Base-by-base conservation (phyloP, 2,797 vertebrate genomes). In the Coranthus polyacanthus region DNA sequence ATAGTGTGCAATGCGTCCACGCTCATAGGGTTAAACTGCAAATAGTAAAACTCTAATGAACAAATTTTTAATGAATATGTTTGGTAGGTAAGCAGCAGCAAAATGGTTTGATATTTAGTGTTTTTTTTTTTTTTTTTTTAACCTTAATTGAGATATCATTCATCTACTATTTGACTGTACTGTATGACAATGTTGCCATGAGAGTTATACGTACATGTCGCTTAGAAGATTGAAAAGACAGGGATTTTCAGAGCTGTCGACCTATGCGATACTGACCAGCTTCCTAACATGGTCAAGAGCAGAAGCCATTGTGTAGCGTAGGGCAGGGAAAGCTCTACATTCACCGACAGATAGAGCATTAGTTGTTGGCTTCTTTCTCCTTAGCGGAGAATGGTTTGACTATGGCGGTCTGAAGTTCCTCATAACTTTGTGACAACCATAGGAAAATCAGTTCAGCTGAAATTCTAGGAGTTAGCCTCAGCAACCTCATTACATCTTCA, bases 11-110 rank as follows among this genome's bases (percentile, higher is more conserved):
- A 61, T 51, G 55, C 29, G 15, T 20, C 67, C 50, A 58, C 13
- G 18, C 92, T 93, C 92, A 92, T 84, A 78, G 92, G 90, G 93
- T 93, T 94, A 93, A 93, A 92, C 74, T 90, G 94, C 93, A 95
- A 95, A 95, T 93, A 92, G 93, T 94, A 94, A 92, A 94, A 93
- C 92, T 92, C 92, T 94, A 83, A 93, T 94, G 89, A 94, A 94
- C 91, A 93, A 88, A 94, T 94, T 94, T 93, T 94, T 92, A 79
- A 93, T 90, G 81, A 92, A 91, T 89, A 92, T 75, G 90, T 94
- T 94, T 93, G 93, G 93, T 85, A 92, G 81, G 88, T 94, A 94
- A 93, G 83, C 96, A 96, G 95, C 95, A 97, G 97, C 96, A 97
- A 95, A 97, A 96, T 94, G 95, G 95, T 96, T 85, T 92, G 75